Evolutionary conservation across 2,797 vertebrate genomes (phyloP).

Genomic region (Salmo trutta): DNA sequence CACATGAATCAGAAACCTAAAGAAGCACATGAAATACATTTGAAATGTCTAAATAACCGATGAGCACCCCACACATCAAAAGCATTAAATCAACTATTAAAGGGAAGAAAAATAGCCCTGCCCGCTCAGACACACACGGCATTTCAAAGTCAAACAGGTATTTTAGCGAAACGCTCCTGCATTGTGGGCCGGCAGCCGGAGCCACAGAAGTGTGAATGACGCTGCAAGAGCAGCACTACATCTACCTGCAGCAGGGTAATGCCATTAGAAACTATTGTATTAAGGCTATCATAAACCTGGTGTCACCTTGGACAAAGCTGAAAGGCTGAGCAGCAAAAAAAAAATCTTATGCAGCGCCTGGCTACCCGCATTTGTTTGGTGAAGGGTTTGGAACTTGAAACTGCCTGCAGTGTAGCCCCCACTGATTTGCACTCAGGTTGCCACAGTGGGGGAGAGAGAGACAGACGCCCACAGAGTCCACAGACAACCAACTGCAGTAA

Average conservation of each 20-base stretch:
- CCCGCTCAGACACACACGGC: neutral
- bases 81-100: conserved; percentile 37
- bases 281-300: conserved; percentile 68
- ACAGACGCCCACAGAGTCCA: neutral
- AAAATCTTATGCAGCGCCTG: conserved; percentile 59
- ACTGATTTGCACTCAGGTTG: conserved; percentile 50
- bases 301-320: conserved; percentile 70
- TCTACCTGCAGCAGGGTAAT: conserved; percentile 61
- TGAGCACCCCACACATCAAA: neutral
- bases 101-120: conserved; percentile 6
- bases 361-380: conserved; percentile 62
- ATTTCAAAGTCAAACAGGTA: conserved; percentile 65
- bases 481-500: neutral
- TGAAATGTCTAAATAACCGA: neutral
- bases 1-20: no score
- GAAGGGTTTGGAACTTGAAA: conserved; percentile 55
- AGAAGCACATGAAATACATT: no score
- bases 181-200: conserved; percentile 35
- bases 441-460: conserved; percentile 31
- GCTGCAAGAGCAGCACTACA: conserved; percentile 58
- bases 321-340: conserved; percentile 61
- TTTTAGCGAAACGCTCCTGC: conserved; percentile 57
- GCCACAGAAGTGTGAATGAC: conserved; percentile 60
- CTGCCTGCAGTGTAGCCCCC: conserved; percentile 55
- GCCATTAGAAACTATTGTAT: conserved; percentile 66